Percentiles rank a stretch among this genome's conserved stretches.
These are phyloP conservation scores for Helicoverpa zea DNA, from an alignment of 1,140 invertebrate species.

Conservation along the genomic window DNA sequence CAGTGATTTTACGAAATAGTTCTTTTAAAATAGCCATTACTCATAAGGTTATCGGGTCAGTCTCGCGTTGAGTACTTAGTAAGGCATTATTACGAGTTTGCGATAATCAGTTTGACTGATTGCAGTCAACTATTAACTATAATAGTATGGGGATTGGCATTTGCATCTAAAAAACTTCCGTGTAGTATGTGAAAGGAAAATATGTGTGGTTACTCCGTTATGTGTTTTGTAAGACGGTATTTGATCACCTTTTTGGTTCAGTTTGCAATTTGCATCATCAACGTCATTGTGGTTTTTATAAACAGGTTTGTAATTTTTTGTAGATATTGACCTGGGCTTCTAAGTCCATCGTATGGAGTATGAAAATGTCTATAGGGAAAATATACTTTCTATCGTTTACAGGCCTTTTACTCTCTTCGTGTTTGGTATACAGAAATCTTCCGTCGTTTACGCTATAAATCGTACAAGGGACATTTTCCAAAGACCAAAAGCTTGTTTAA, in stretches of 20 bases:
- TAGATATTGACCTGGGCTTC: too few species aligned
- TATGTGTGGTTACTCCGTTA: constrained; percentile 1
- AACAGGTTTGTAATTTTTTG: too few species aligned
- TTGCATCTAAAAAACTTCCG: constrained; percentile 24
- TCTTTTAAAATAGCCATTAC: neutral
- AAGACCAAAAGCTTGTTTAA: too few species aligned
- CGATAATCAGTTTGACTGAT: constrained; percentile 8
- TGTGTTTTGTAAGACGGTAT: constrained; percentile 6
- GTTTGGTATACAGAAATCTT: too few species aligned
- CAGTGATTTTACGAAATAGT: constrained; percentile 10
- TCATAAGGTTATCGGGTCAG: constrained; percentile 29
- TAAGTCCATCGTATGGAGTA: too few species aligned
- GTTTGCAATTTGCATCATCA: neutral
- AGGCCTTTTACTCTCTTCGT: too few species aligned
- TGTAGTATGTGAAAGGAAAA: constrained; percentile 26
- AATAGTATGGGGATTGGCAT: neutral
- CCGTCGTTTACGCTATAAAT: too few species aligned
- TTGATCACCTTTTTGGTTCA: constrained; percentile 9
- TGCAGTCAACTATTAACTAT: neutral
- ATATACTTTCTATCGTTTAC: too few species aligned
- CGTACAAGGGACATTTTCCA: too few species aligned
- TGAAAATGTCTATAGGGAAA: too few species aligned
- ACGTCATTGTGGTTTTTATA: neutral
- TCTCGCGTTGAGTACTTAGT: constrained; percentile 7
- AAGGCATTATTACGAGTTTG: neutral